phyloP scores from a whole-genome alignment of 37 sponge, comb jelly and placozoan genomes.

The Halisarca cf. caerulea region DNA sequence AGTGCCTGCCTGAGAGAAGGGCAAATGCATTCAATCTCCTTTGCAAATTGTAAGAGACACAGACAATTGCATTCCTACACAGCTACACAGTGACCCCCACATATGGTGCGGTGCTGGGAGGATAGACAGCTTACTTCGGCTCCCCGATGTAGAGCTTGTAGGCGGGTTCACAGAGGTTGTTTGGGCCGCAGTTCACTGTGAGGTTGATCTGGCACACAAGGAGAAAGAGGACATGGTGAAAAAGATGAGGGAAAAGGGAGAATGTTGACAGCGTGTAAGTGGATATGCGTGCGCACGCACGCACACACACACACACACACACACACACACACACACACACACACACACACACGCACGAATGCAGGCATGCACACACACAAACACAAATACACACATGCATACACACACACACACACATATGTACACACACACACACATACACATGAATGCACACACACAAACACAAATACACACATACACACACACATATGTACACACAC shows the following conservation, averaged over 20 bases:
- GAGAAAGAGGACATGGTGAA: not conserved
- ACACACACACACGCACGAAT: not conserved
- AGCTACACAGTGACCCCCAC: no score
- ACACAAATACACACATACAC: no score
- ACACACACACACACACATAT: not conserved
- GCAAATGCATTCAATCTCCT: no score
- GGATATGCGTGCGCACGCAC: not conserved
- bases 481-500: no score
- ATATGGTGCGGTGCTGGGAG: no score
- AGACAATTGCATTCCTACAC: no score
- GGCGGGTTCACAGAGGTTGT: not conserved
- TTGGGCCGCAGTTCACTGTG: not conserved
- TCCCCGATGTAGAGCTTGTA: not conserved
- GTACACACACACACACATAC: no score
- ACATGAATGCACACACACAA: no score
- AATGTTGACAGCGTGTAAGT: not conserved
- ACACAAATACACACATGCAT: not conserved
- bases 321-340: constrained; percentile 21
- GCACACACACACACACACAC: constrained; percentile 15
- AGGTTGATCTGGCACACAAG: not conserved
- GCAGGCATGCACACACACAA: not conserved
- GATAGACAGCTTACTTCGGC: no score
- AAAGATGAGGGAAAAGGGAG: no score
- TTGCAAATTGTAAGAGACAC: no score
- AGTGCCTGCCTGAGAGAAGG: no score